Base-by-base conservation (phyloP, 30 jellyfish, hydroid and myxozoan genomes). In the Catostylus mosaicus region DNA sequence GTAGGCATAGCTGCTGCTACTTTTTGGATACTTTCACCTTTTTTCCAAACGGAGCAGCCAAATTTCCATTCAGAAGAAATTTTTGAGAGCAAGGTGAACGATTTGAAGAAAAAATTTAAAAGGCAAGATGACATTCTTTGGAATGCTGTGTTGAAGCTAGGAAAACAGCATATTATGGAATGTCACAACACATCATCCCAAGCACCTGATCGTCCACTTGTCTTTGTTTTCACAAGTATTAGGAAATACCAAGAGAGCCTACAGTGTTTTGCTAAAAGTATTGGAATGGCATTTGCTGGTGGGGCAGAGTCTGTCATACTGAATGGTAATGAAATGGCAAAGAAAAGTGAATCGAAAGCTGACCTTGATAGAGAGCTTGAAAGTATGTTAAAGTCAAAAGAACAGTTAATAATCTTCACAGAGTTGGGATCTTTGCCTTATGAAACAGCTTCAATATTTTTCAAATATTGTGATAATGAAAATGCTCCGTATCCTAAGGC, bases 401-500 rank as follows among this genome's bases (percentile, higher is more conserved):
- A 32, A 11, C 67, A 61, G 18, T 67, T 67, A 1, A 77, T 80
- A 0, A 59, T 80, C 18, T 52, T 80, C 11, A 80, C 83, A 16
- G 73, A 80, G 72, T 24, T 80, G 26, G 90, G 66, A 22, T 65
- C 84, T 8, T 14, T 80, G 43, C 33, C 82, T 2, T 80, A 65
- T 72, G 84, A 80, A 6, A 50, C 54, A 27, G 90, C 90, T 18
- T 80, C 90, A 14, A 47, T 80, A 7, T 80, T 80, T 57, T 67
- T 80, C 84, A 80, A 80, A 35, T 80, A 65, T 54, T 80, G 90
- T 67, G 90, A 80, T 26, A 80, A 80, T 56, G 90, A 80, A 63
- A 84, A 80, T 29, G 90, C 90, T 32, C 90, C 90, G 12, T 67
- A 80, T 29, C 90, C 90, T 29, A 46, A 50, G 24, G 90, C 84